Conservation (phyloP, 2,797 vertebrate species). For the Acanthurus tractus region DNA sequence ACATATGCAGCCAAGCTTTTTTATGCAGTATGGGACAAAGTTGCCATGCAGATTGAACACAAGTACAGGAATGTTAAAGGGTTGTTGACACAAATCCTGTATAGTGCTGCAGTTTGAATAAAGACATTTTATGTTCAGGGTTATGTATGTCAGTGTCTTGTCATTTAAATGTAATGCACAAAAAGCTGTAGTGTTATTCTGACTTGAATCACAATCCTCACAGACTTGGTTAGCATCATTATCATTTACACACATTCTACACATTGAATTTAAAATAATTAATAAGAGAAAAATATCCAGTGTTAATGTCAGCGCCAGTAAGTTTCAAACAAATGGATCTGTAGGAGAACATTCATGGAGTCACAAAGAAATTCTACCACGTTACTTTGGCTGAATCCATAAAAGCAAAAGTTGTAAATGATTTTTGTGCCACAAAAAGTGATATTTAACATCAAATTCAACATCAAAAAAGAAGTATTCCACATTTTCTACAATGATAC, state of each 20-base stretch:
- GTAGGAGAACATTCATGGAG: slow-evolving; percentile 66
- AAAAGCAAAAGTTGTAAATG: slow-evolving; percentile 16
- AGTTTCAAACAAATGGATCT: slow-evolving; percentile 39
- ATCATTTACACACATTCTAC: slow-evolving; percentile 55
- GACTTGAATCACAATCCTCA: slow-evolving; percentile 58
- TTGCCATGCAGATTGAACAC: slow-evolving; percentile 73
- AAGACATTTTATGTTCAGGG: slow-evolving; percentile 50
- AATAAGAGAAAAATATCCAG: slow-evolving; percentile 37
- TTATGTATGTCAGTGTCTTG: slow-evolving; percentile 49
- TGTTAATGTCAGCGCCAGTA: slow-evolving; percentile 35
- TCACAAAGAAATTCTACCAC: slow-evolving; percentile 50
- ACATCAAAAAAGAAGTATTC: slow-evolving; percentile 42
- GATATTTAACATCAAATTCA: slow-evolving; percentile 49
- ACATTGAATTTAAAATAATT: slow-evolving; percentile 31
- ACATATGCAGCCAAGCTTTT: slow-evolving; percentile 72
- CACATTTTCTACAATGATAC: slow-evolving; percentile 8
- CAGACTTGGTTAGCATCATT: slow-evolving; percentile 44
- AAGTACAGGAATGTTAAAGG: slow-evolving; percentile 69
- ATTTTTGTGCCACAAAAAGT: slow-evolving; percentile 47
- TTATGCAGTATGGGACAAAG: slow-evolving; percentile 67
- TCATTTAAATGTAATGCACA: slow-evolving; percentile 55
- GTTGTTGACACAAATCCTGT: slow-evolving; percentile 60
- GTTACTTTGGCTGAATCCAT: slow-evolving; percentile 33
- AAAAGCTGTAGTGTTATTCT: slow-evolving; percentile 42
- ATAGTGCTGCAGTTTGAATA: slow-evolving; percentile 61